Conservation (phyloP, 1,140 invertebrate genomes). For the Anadara kagoshimensis region DNA sequence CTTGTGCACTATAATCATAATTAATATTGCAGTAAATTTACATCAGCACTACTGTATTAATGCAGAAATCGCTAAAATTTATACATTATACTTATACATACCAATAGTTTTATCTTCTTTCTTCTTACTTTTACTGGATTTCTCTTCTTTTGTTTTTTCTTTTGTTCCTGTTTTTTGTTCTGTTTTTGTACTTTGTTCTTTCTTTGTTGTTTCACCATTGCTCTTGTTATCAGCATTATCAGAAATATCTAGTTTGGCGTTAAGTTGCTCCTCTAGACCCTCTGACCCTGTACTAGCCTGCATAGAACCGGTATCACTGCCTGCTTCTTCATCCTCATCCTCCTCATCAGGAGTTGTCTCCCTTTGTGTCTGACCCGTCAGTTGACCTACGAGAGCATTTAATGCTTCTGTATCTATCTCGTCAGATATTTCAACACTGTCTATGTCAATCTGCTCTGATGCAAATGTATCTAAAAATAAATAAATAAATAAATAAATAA, state of each 20-base stretch:
- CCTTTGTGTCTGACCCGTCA: conserved; percentile 1
- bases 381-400: conserved; percentile 15
- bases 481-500: no score
- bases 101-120: conserved; percentile 68
- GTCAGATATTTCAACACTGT: conserved; percentile 16
- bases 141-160: conserved; percentile 28
- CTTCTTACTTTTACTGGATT: conserved; percentile 59
- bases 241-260: conserved; percentile 22
- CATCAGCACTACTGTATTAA: no score
- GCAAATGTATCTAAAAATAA: not conserved
- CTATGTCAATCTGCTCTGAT: not conserved
- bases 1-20: no score
- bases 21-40: no score
- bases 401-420: not conserved
- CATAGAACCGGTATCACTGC: conserved; percentile 39
- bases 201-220: conserved; percentile 24
- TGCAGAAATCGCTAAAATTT: no score
- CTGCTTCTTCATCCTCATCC: conserved; percentile 32
- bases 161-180: conserved; percentile 13
- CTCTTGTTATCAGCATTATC: conserved; percentile 22
- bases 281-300: conserved; percentile 49
- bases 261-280: conserved; percentile 42
- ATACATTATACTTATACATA: conserved; percentile 22
- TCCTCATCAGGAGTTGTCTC: conserved; percentile 20
- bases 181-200: conserved; percentile 22